phyloP scores from a whole-genome alignment of 2,113 vertebrate species.

The Megaleporinus macrocephalus region DNA sequence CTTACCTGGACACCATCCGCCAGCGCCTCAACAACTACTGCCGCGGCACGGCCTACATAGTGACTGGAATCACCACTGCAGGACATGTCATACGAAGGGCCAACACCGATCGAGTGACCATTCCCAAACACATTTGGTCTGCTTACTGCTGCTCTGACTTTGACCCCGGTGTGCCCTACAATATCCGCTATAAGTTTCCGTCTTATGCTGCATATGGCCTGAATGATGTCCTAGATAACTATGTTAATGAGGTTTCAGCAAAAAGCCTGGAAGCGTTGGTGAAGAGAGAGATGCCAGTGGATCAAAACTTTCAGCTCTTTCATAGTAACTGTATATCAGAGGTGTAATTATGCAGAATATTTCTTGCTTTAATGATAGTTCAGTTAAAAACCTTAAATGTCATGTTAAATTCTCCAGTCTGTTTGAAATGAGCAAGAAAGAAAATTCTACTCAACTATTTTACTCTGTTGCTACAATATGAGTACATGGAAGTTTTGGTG shows the following conservation, averaged over 20 bases:
- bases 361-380: neutral
- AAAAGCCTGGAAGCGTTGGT: constrained; percentile 72
- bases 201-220: constrained; percentile 67
- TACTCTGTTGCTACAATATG: no score
- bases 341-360: constrained; percentile 34
- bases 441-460: no score
- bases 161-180: constrained; percentile 70
- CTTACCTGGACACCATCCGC: constrained; percentile 69
- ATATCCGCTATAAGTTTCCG: constrained; percentile 72
- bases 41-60: constrained; percentile 64
- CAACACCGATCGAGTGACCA: constrained; percentile 64
- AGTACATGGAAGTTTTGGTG: no score
- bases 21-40: constrained; percentile 75
- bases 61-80: constrained; percentile 66
- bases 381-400: no score
- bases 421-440: no score
- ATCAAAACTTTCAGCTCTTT: constrained; percentile 75
- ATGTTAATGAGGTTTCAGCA: constrained; percentile 69
- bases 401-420: no score
- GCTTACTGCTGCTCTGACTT: constrained; percentile 72
- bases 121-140: constrained; percentile 71
- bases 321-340: constrained; percentile 71
- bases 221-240: constrained; percentile 67
- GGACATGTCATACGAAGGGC: constrained; percentile 68
- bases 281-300: constrained; percentile 70